Conservation (phyloP, 1,140 invertebrate genomes). For the Drosophila ananassae region DNA sequence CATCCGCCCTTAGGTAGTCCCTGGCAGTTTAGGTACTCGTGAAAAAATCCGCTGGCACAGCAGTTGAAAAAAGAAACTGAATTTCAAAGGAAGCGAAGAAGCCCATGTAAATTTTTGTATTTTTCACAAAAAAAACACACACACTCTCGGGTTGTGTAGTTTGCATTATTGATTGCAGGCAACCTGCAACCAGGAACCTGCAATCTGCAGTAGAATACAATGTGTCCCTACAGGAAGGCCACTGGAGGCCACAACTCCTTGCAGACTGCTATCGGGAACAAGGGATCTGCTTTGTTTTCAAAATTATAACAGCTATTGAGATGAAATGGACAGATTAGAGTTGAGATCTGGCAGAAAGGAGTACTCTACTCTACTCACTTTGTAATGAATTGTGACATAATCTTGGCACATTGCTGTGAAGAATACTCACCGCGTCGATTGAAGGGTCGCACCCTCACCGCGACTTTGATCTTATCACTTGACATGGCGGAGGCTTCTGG, state of each 20-base stretch:
- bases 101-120: slow-evolving; percentile 67
- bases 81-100: slow-evolving; percentile 61
- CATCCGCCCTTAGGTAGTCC: slow-evolving; percentile 24
- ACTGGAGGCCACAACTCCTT: slow-evolving; percentile 5
- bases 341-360: neutral
- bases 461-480: slow-evolving; percentile 95
- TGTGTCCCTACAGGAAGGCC: neutral
- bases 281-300: neutral
- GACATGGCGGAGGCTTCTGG: slow-evolving; percentile 67
- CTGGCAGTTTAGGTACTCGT: slow-evolving; percentile 29
- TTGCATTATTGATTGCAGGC: slow-evolving; percentile 42
- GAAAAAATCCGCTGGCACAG: slow-evolving; percentile 65
- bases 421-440: slow-evolving; percentile 94
- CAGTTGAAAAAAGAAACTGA: slow-evolving; percentile 57
- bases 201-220: slow-evolving; percentile 32
- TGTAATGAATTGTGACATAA: neutral
- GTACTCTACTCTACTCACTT: neutral
- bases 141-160: slow-evolving; percentile 23
- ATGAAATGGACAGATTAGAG: neutral
- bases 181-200: neutral
- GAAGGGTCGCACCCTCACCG: slow-evolving; percentile 97
- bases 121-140: slow-evolving; percentile 53
- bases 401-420: neutral
- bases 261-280: neutral
- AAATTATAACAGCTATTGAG: neutral